Evolutionary conservation across 1,140 invertebrate species (phyloP), one percentile per base, ranked within the genome.

Genomic region (Magallana angulata): DNA sequence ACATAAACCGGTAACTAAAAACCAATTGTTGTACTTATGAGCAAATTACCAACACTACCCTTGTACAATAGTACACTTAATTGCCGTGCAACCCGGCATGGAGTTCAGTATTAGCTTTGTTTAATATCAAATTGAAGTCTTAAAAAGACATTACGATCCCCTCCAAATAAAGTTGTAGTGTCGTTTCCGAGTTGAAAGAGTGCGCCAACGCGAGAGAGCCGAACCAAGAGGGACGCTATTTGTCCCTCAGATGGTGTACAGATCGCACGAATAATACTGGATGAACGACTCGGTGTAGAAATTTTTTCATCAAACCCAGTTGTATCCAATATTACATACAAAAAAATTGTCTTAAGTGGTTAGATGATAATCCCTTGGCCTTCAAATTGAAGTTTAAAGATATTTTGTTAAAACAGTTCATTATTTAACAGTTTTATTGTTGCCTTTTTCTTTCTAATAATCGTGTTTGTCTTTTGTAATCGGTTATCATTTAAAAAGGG

Each of bases 291-390:
- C 0, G 83, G 83, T 84, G 59, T 84, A 84, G 48, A 7, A 84
- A 36, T 84, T 58, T 16, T 57, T 60, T 84, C 82, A 24, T 59
- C 82, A 14, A 84, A 84, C 18, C 18, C 18, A 84, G 83, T 64
- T 30, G 83, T 62, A 84, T 84, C 83, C 48, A n/a, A n/a, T n/a
- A n/a, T n/a, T n/a, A n/a, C 59, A 62, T 84, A 84, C 59, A n/a
- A 36, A 64, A 84, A 84, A 18, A 64, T 59, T 84, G 4, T 68
- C 18, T 1, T 7, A 68, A n/a, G 64, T 68, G 16, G 64, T 68
- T 24, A 68, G 18, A 68, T 14, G 64, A 68, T 12, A 68, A 68
- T 68, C 64, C 64, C n/a, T 68, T n/a, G n/a, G n/a, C n/a, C 64
- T 64, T 64, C 16, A 64, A 64, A 0, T 64, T 64, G 18, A 14